Percentiles rank a stretch among this genome's conserved stretches.
Evolutionary conservation across 2,888 invertebrate genomes (phyloP).

Genomic region (Pollenia labialis): DNA sequence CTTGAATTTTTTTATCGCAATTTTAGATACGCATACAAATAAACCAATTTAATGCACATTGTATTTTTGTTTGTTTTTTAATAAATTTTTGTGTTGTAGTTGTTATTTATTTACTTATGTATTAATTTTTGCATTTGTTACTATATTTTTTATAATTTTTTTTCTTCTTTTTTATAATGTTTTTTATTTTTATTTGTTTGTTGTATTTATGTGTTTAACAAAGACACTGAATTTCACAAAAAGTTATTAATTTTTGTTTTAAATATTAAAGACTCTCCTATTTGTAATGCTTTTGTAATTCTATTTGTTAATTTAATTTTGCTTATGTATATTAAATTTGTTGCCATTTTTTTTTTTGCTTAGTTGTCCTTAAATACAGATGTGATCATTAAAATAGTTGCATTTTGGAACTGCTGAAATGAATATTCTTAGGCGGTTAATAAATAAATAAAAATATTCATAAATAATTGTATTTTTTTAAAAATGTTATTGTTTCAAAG

Average conservation of each 20-base stretch:
- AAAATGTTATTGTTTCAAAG: no score
- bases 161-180: conserved; percentile 45
- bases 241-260: conserved; percentile 67
- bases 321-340: background rate
- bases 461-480: no score
- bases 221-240: conserved; percentile 83
- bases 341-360: conserved; percentile 3
- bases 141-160: conserved; percentile 35
- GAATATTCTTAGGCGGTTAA: no score
- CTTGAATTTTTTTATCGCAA: conserved; percentile 2
- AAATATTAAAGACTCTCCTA: conserved; percentile 24
- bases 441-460: no score
- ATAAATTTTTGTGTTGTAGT: conserved; percentile 68
- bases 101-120: conserved; percentile 48
- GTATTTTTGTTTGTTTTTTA: conserved; percentile 31
- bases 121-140: conserved; percentile 37
- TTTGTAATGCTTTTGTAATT: conserved; percentile 43
- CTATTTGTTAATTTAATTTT: background rate
- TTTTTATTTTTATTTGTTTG: conserved; percentile 24
- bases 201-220: conserved; percentile 76
- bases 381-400: conserved; percentile 14
- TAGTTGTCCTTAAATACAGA: conserved; percentile 5
- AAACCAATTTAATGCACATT: conserved; percentile 59
- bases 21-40: conserved; percentile 47
- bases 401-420: background rate